Conservation (phyloP, 2,113 vertebrate genomes). For the Scopus umbretta region DNA sequence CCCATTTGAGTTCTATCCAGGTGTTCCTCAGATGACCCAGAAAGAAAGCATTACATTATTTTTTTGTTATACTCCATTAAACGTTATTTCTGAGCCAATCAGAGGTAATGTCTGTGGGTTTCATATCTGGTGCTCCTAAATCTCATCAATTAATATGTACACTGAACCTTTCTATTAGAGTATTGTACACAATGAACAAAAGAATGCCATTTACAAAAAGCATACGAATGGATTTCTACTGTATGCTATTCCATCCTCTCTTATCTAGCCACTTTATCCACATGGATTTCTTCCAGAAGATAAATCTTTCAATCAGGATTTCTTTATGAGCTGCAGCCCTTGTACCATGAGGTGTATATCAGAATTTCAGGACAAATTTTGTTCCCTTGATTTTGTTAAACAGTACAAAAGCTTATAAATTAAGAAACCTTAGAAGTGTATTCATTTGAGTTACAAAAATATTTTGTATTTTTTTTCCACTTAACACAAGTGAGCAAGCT, state of each 20-base stretch:
- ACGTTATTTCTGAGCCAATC: slow-evolving; percentile 40
- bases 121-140: slow-evolving; percentile 20
- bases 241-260: slow-evolving; percentile 56
- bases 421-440: slow-evolving; percentile 16
- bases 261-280: slow-evolving; percentile 73
- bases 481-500: not conserved
- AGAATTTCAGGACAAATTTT: slow-evolving; percentile 53
- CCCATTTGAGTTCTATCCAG: not conserved
- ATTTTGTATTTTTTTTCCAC: not conserved
- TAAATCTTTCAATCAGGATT: slow-evolving; percentile 70
- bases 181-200: slow-evolving; percentile 71
- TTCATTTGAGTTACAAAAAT: not conserved
- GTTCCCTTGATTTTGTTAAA: slow-evolving; percentile 26
- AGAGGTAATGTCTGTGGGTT: slow-evolving; percentile 1
- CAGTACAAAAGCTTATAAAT: slow-evolving; percentile 9
- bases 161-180: slow-evolving; percentile 40
- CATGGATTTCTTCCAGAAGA: slow-evolving; percentile 69
- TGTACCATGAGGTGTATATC: slow-evolving; percentile 23
- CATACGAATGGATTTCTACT: slow-evolving; percentile 55
- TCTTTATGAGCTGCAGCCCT: slow-evolving; percentile 28
- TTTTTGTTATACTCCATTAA: slow-evolving; percentile 35
- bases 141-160: slow-evolving; percentile 57
- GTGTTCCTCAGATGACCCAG: slow-evolving; percentile 16
- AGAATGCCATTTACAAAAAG: slow-evolving; percentile 60
- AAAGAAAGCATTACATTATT: slow-evolving; percentile 43